Evolutionary conservation across 2,113 vertebrate genomes (phyloP), one percentile per base, ranked within the genome.

Genomic region (Serinus canaria): DNA sequence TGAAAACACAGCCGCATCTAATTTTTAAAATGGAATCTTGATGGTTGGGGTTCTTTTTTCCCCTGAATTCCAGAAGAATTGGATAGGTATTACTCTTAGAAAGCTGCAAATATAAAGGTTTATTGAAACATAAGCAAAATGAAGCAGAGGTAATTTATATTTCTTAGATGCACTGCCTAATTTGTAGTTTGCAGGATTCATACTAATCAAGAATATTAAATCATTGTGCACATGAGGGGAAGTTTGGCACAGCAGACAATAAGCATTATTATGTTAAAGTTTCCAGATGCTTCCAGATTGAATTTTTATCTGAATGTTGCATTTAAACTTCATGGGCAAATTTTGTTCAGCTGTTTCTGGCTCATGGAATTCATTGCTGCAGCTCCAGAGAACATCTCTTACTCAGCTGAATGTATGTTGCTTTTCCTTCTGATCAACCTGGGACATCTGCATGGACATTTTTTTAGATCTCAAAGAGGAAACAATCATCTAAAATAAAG

Each of bases 1-100:
- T 66, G 16, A 50, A 46, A 82, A 30, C 28, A 60, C 23, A 70
- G 20, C 10, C n/a, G n/a, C n/a, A 50, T 21, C 4, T 37, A 27
- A 15, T 90, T 56, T 70, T 77, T 3, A 1, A 43, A 89, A 68
- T 21, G 18, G 10, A 9, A 44, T 67, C 23, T 73, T 56, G 28
- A 39, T 47, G 23, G 2, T 37, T 33, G 7, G 2, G 7, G 2
- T 2, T 14, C 15, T 43, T 62, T 27, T 62, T 28, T 1, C 1
- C 3, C 6, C 53, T 33, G 23, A 78, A 49, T 87, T 89, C 19
- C 46, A 23, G 22, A 78, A 33, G 44, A 66, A 39, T 68, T 47
- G 22, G 10, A 22, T 78, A n/a, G 18, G 2, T 64, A 3, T 31
- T 59, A 31, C 5, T 74, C 10, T 9, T 43, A 17, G 14, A 78